Percentiles rank a stretch among this genome's conserved stretches.
Conservation (phyloP, 2,797 vertebrate genomes). For the Mallotus villosus region DNA sequence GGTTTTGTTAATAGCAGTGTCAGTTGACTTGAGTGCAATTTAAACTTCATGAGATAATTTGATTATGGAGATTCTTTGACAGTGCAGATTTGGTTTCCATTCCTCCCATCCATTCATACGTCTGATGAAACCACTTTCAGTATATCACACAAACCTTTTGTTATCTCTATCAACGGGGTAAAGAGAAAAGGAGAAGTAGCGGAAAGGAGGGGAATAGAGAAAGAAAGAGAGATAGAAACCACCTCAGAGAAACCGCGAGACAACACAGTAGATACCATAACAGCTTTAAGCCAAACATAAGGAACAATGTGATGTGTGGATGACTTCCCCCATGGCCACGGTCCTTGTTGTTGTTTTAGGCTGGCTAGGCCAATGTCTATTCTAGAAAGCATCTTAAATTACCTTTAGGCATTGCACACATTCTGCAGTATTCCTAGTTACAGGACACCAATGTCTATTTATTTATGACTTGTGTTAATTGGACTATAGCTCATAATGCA, state of each 20-base stretch:
- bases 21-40: conserved; percentile 33
- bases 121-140: background rate
- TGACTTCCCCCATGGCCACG: conserved; percentile 30
- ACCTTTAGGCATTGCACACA: conserved; percentile 44
- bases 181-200: too few relatives aligned
- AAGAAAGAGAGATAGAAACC: background rate
- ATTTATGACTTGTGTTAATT: conserved; percentile 47
- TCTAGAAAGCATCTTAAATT: conserved; percentile 47
- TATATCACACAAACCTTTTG: too few relatives aligned
- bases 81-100: conserved; percentile 4
- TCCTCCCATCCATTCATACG: background rate
- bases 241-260: too few relatives aligned
- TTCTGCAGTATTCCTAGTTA: conserved; percentile 42
- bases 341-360: background rate
- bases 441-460: conserved; percentile 46
- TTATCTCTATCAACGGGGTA: too few relatives aligned
- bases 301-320: conserved; percentile 20
- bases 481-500: conserved; percentile 27
- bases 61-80: conserved; percentile 23
- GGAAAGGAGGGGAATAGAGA: background rate
- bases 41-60: conserved; percentile 26
- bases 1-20: conserved; percentile 23
- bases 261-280: too few relatives aligned
- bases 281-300: too few relatives aligned
- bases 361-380: conserved; percentile 33